Evolutionary conservation across 2,113 vertebrate genomes (phyloP), one percentile per base, ranked within the genome.

Genomic region (Dipodomys spectabilis): DNA sequence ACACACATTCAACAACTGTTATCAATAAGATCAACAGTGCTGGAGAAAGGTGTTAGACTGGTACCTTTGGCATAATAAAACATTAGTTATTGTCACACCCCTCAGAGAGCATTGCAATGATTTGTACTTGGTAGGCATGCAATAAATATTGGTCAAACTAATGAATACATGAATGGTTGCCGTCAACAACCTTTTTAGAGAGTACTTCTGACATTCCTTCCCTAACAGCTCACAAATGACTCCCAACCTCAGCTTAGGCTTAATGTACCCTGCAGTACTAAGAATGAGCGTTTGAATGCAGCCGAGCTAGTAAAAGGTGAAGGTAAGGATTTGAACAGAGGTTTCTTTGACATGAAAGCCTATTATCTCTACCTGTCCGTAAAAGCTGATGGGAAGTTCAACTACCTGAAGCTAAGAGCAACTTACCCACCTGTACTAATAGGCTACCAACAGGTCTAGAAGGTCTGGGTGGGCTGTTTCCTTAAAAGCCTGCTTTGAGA

Each of bases 401-500:
- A 68, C 78, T 19, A 67, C 67, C 91, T 28, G 6, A 93, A 11
- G 45, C 22, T 73, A 73, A 72, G 13, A 32, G 23, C 88, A 67
- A 67, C 62, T 64, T 86, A 62, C 57, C n/a, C 30, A 35, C 88
- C 85, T 60, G 30, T 67, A 83, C 95, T 82, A 80, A 39, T 5
- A 68, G 39, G 28, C 35, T n/a, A 67, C 65, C n/a, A 49, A 82
- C 45, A 57, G 5, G 49, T 73, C 62, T 79, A 45, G 53, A 69
- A 82, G 82, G 6, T 77, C 77, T 80, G 30, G 20, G 39, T 73
- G 49, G 28, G 44, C 64, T 53, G 5, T 73, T 86, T 88, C 79
- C 82, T 83, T 67, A 78, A 82, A 90, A 92, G 82, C 23, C n/a
- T 92, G 72, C 79, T 93, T 92, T 88, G 62, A 96, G 95, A 83